Evolutionary conservation across 1,140 invertebrate species (phyloP), one percentile per base, ranked within the genome.

Genomic region (Lucilia cuprina): DNA sequence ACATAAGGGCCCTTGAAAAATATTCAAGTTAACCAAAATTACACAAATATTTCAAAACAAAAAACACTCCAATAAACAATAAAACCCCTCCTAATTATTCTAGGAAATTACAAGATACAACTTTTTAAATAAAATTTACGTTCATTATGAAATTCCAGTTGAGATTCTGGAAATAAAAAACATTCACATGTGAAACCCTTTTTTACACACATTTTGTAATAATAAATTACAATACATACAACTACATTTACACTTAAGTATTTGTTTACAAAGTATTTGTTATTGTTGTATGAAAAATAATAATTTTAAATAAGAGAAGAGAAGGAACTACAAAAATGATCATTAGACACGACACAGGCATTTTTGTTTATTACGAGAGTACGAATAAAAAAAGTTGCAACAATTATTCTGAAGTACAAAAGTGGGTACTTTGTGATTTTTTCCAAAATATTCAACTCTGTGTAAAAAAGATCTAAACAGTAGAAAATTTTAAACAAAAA

Each of bases 121-220:
- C 14, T 60, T 60, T 65, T 70, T 19, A 70, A 70, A 21, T 25
- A 9, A 70, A 70, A 70, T 70, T 25, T 70, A 70, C 65, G 19
- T 25, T 70, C 19, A 70, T 70, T 25, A 70, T 70, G 65, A 70
- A 70, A 70, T 70, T 70, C 65, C n/a, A 70, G 65, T 21, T 70
- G n/a, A 25, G 74, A 35, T 77, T 77, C 34, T 41, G 70, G 70
- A 74, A 77, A 77, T n/a, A 77, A 34, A 77, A 41, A 41, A 41
- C 8, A 77, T 77, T 41, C 34, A 77, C 74, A 70, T n/a, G 65
- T 70, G 65, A 70, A 70, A 70, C 65, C 65, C 65, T 70, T 70
- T 70, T 70, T 9, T 70, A 70, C 3, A 30, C 1, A 30, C 25
- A 70, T 21, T 21, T 41, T 41, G 41, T 41, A 41, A 41, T 70